Conservation (phyloP, 2,113 vertebrate genomes). For the Delphinapterus leucas region DNA sequence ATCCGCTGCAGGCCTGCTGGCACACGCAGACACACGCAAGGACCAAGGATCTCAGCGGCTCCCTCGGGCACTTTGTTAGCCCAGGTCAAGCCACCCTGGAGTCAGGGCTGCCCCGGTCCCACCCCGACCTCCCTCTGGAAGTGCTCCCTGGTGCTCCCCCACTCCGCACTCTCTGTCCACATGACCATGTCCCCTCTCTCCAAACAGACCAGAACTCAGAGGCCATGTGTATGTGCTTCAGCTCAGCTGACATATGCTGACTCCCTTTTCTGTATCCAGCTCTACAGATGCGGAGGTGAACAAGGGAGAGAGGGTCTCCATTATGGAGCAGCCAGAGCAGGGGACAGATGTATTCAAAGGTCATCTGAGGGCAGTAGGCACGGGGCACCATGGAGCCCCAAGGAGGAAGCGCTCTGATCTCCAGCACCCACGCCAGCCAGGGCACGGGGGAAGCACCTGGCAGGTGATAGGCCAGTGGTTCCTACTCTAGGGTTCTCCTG, state of each 20-base stretch:
- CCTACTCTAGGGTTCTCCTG: not conserved
- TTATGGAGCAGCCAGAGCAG: not conserved
- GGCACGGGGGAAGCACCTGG: not conserved
- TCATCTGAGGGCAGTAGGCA: not conserved
- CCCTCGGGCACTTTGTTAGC: not conserved
- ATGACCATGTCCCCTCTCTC: not conserved
- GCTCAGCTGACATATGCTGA: not conserved
- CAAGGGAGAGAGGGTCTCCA: not conserved
- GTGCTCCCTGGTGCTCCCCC: not conserved
- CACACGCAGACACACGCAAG: not conserved
- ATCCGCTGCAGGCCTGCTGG: not conserved
- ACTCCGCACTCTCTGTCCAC: not conserved
- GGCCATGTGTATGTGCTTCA: not conserved
- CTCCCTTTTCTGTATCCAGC: not conserved
- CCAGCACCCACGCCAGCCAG: not conserved
- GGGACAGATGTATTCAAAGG: not conserved
- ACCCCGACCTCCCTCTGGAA: not conserved
- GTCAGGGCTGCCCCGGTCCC: not conserved
- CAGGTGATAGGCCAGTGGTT: not conserved
- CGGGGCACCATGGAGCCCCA: fast-evolving
- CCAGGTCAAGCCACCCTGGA: not conserved
- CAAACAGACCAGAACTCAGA: not conserved
- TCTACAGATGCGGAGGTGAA: not conserved
- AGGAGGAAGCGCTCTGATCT: not conserved
- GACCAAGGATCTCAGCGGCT: not conserved